These are phyloP conservation scores for Ceratosolen solmsi DNA, from an alignment of 1,140 invertebrate species.

Conservation along the genomic window DNA sequence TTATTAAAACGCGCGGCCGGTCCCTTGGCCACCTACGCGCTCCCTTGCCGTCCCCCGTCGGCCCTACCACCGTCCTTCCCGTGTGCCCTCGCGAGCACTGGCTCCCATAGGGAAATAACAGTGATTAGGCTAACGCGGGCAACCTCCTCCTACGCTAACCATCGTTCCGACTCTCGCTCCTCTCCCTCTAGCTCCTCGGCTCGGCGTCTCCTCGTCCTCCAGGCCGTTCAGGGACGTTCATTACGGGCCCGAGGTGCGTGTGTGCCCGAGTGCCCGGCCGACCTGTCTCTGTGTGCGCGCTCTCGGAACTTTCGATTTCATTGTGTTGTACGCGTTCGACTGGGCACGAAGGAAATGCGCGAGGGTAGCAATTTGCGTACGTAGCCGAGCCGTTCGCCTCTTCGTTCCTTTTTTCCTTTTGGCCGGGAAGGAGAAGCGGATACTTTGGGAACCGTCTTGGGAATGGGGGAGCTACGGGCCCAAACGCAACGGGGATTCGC, in stretches of 20 bases:
- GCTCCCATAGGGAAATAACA: conserved; percentile 62
- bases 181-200: background rate
- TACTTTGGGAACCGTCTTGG: no score
- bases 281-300: background rate
- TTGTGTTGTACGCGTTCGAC: background rate
- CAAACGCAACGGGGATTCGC: no score
- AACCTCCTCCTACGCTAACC: conserved; percentile 66
- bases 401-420: no score
- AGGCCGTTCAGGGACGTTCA: background rate
- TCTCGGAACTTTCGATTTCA: conserved; percentile 46
- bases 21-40: conserved; percentile 34
- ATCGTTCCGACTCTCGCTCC: conserved; percentile 45
- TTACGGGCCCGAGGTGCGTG: background rate
- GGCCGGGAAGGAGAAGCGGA: no score
- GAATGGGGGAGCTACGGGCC: no score
- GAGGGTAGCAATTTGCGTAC: conserved; percentile 34
- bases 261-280: no score
- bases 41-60: background rate
- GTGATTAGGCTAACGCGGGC: conserved; percentile 59
- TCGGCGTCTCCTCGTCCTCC: background rate
- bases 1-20: conserved; percentile 35
- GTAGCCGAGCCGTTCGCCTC: no score
- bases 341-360: conserved; percentile 33
- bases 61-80: conserved; percentile 16
- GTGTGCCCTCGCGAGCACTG: background rate